These are phyloP conservation scores for Crypturellus undulatus DNA, from an alignment of 2,113 vertebrate genomes.

Conservation along the genomic window DNA sequence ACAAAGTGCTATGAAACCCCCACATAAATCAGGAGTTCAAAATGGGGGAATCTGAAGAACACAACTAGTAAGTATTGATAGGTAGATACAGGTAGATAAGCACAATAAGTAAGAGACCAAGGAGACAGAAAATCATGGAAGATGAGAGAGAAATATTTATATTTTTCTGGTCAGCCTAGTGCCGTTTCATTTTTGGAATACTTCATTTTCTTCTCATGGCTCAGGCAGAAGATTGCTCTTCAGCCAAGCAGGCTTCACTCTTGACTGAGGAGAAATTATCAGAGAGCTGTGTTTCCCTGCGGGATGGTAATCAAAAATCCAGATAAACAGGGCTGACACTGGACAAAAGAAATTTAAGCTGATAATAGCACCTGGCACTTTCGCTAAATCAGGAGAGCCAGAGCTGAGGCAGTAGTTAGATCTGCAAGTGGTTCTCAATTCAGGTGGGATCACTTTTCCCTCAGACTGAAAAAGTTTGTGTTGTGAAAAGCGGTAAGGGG, in stretches of 20 bases:
- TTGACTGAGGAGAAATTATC: neutral
- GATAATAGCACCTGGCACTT: neutral
- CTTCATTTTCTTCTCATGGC: neutral
- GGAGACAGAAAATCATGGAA: fast-evolving
- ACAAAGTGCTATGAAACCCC: neutral
- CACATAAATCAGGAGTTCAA: neutral
- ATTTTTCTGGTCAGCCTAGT: neutral
- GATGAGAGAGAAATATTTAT: neutral
- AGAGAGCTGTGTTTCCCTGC: neutral
- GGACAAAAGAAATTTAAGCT: neutral
- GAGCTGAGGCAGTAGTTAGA: neutral
- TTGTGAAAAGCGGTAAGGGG: neutral
- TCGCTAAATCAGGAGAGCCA: neutral
- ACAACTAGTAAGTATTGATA: neutral
- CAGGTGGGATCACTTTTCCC: neutral
- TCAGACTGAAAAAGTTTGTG: fast-evolving
- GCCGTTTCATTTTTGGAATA: neutral
- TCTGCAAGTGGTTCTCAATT: neutral
- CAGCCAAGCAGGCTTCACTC: neutral
- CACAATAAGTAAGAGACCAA: neutral
- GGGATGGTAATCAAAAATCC: neutral
- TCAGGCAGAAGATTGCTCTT: neutral
- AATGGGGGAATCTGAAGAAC: neutral
- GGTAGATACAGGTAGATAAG: neutral
- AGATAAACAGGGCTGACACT: neutral